Conservation (phyloP, 1,140 invertebrate species). For the Galendromus occidentalis region DNA sequence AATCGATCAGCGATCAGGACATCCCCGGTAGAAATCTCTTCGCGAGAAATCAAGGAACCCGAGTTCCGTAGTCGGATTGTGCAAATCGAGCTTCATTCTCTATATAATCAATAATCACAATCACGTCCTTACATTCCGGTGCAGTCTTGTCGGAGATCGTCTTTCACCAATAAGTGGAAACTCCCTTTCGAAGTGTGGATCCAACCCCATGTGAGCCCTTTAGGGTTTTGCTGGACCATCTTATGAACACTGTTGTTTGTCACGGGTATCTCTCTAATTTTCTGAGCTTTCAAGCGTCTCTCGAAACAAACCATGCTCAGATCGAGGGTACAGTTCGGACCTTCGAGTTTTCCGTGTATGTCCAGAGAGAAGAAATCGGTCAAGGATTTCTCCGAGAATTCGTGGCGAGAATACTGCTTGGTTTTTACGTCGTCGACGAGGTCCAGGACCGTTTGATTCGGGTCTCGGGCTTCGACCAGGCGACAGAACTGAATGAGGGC, state of each 20-base stretch:
- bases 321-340: not conserved
- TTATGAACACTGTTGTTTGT: not conserved
- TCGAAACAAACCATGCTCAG: not conserved
- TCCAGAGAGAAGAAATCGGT: not conserved
- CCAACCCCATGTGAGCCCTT: not conserved
- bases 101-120: not conserved
- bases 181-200: not conserved
- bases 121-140: not conserved
- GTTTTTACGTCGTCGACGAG: not conserved
- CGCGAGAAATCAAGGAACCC: no score
- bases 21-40: no score
- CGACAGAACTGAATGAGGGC: not conserved
- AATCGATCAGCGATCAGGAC: no score
- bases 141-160: not conserved
- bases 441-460: not conserved
- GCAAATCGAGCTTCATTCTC: no score
- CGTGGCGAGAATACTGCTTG: not conserved
- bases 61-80: no score
- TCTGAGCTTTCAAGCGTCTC: not conserved
- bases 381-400: not conserved
- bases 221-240: not conserved
- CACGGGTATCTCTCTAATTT: not conserved
- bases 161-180: not conserved
- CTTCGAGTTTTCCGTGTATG: constrained; percentile 1
- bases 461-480: not conserved